Evolutionary conservation across 1,140 invertebrate genomes (phyloP), one percentile per base, ranked within the genome.

Genomic region (Anagrus nilaparvatae): DNA sequence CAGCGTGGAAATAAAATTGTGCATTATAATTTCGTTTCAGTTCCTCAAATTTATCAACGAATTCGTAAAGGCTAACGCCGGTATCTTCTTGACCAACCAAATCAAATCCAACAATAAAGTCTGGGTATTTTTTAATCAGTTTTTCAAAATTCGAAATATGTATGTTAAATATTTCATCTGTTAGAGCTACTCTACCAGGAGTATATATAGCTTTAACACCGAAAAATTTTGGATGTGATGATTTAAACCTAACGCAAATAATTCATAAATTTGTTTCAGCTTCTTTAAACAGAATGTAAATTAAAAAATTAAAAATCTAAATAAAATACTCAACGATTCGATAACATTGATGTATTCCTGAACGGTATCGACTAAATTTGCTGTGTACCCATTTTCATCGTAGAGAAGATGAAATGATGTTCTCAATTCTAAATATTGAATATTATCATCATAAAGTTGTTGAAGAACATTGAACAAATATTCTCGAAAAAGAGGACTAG

Each of bases 1-100:
- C 85, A 1, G 84, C 81, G 57, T 89, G 86, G 51, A 87, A 88
- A 50, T 83, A 85, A 48, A 77, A 84, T 10, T 75, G 67, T 4
- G 86, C 65, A 5, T 75, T 55, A 29, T 70, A 59, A 4, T 45
- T 48, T 9, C 32, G 30, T 12, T 6, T 16, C 2, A 63, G 54
- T 4, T 77, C 48, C 19, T 60, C 52, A 5, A 77, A 48, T 17
- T 59, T 51, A 9, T 70, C 52, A 0, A 70, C 44, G 44, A 74
- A 78, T n/a, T 62, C 44, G 0, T 54, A 10, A 0, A 78, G 53
- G 1, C 75, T 57, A 25, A 54, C 31, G 0, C 72, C 72, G 20
- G 59, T 61, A 32, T 75, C 73, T 49, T 78, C 75, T 42, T 75
- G 73, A 6, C 73, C 75, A 1, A 77, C 74, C 10, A 80, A 50